These are phyloP conservation scores for Drosophila micromelanica DNA, from an alignment of 1,140 invertebrate genomes.

Conservation along the genomic window DNA sequence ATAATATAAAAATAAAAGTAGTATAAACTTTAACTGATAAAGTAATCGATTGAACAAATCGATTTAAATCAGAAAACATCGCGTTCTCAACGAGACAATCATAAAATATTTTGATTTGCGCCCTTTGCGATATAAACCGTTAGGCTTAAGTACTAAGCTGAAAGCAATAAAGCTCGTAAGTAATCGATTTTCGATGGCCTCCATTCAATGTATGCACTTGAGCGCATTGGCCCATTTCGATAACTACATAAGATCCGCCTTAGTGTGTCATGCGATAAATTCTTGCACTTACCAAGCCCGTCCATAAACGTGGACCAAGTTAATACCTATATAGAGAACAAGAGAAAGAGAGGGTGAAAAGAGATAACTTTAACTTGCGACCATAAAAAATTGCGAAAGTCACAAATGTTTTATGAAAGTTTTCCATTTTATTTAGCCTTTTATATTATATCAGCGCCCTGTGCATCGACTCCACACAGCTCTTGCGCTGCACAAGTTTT, in stretches of 20 bases:
- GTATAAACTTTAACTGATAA: too few species aligned
- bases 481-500: slow-evolving; percentile 66
- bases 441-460: slow-evolving; percentile 38
- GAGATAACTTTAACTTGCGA: slow-evolving; percentile 64
- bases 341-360: not conserved
- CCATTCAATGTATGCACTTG: slow-evolving; percentile 54
- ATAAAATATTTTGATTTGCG: slow-evolving; percentile 19
- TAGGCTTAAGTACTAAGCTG: slow-evolving; percentile 41
- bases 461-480: slow-evolving; percentile 47
- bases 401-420: slow-evolving; percentile 81
- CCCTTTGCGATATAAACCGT: slow-evolving; percentile 23
- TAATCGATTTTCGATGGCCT: slow-evolving; percentile 39
- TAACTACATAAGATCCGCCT: slow-evolving; percentile 59
- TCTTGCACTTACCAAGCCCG: slow-evolving; percentile 41
- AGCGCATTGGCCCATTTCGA: slow-evolving; percentile 67
- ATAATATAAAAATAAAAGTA: too few species aligned
- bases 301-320: slow-evolving; percentile 14
- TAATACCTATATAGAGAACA: slow-evolving; percentile 25
- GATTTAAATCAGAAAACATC: slow-evolving; percentile 24
- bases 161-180: slow-evolving; percentile 32
- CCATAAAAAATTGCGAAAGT: slow-evolving; percentile 75
- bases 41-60: slow-evolving; percentile 13
- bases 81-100: slow-evolving; percentile 13
- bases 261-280: slow-evolving; percentile 77
- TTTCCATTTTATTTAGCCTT: slow-evolving; percentile 73